Evolutionary conservation across 2,797 vertebrate species (phyloP).

Genomic region (Falco novaeseelandiae): DNA sequence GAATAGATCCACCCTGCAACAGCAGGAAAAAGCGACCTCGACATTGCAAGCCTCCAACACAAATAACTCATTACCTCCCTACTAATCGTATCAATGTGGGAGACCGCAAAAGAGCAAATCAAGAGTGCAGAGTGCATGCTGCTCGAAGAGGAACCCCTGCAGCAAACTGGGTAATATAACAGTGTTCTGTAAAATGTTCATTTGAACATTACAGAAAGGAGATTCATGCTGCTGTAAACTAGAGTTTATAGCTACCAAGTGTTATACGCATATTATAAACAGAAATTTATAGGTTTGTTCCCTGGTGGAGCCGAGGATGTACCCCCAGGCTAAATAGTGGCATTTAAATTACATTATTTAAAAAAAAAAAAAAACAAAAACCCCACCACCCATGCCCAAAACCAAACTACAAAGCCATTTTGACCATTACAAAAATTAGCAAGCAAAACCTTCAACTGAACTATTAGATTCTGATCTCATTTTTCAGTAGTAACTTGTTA

Average conservation of each 20-base stretch:
- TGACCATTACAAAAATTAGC: background rate
- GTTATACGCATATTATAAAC: background rate
- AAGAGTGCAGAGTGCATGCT: background rate
- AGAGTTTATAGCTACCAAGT: background rate
- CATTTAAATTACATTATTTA: background rate
- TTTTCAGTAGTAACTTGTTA: background rate
- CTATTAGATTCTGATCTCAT: background rate
- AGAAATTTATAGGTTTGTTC: background rate
- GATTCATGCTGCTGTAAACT: background rate
- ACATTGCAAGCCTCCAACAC: background rate
- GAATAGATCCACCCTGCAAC: background rate
- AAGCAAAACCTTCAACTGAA: background rate
- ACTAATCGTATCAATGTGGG: accelerated
- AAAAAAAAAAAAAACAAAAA: background rate
- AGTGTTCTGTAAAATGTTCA: too few relatives aligned
- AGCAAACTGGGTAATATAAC: background rate
- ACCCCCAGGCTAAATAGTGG: background rate
- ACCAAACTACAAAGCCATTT: background rate
- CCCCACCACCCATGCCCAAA: too few relatives aligned
- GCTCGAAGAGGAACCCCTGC: background rate
- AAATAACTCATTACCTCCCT: background rate
- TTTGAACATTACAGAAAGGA: background rate
- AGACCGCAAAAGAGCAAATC: background rate
- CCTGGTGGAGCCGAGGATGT: background rate
- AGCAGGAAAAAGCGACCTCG: background rate